phyloP scores from a whole-genome alignment of 37 sponge, comb jelly and placozoan species.

The Oscarella lobularis region DNA sequence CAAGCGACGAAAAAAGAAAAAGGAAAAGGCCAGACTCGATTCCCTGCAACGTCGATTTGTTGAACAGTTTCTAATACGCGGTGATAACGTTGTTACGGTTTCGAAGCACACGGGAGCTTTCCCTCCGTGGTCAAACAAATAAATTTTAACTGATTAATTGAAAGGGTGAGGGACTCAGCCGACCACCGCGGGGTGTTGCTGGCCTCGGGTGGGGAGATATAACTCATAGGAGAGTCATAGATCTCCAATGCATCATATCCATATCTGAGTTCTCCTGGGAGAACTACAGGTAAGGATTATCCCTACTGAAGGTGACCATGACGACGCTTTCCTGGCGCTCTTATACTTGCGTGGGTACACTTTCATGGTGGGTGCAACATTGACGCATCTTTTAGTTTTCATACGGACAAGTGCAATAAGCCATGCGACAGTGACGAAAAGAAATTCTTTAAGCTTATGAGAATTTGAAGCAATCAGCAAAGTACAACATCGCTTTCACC shows the following conservation, averaged over 20 bases:
- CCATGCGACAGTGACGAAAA: too few species aligned
- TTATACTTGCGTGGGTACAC: too few species aligned
- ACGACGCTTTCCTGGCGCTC: too few species aligned
- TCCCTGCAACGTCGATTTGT: not conserved
- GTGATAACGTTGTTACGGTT: not conserved
- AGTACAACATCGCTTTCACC: not conserved
- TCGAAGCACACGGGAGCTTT: not conserved
- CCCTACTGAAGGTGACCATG: not conserved
- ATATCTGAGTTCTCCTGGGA: not conserved
- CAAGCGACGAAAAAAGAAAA: not conserved
- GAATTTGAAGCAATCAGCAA: not conserved
- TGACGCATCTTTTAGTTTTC: too few species aligned
- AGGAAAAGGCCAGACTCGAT: not conserved
- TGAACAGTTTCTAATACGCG: not conserved
- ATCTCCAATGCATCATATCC: constrained; percentile 1
- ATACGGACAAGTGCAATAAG: too few species aligned
- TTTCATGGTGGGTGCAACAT: too few species aligned
- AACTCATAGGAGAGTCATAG: not conserved
- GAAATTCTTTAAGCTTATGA: not conserved
- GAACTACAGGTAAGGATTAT: constrained; percentile 1
- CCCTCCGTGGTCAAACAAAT: too few species aligned
- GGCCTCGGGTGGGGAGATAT: not conserved
- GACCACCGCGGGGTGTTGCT: too few species aligned
- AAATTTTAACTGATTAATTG: too few species aligned
- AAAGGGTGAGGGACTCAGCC: too few species aligned